Percentiles rank a stretch among this genome's conserved stretches.
Conservation (phyloP, 2,113 vertebrate species). For the Oceanodroma tethys region DNA sequence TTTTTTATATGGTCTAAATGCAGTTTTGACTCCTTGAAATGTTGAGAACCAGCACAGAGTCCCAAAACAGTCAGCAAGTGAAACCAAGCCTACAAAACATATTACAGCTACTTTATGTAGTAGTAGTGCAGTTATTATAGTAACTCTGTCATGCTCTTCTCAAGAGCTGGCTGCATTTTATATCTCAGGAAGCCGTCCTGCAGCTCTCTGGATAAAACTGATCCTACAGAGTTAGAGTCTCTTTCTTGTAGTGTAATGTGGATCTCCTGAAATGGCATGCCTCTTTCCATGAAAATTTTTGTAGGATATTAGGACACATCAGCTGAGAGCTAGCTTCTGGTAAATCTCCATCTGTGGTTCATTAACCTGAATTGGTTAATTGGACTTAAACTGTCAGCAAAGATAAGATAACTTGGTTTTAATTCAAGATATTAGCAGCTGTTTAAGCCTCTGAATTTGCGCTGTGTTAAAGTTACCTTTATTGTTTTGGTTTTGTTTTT, state of each 20-base stretch:
- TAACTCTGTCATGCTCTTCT: neutral
- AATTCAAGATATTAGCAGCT: neutral
- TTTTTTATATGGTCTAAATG: neutral
- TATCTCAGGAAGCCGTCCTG: neutral
- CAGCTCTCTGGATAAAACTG: neutral
- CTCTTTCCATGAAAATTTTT: neutral
- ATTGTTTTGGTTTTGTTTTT: neutral
- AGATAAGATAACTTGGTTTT: neutral
- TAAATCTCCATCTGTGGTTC: neutral
- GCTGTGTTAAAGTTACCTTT: neutral
- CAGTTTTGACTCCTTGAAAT: neutral
- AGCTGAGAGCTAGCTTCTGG: neutral
- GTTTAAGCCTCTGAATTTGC: neutral
- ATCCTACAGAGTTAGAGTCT: neutral
- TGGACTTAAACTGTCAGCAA: neutral
- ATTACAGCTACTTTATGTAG: neutral
- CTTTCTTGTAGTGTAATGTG: neutral
- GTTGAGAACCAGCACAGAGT: neutral
- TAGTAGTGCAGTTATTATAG: neutral
- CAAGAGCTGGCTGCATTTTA: neutral
- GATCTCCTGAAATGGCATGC: neutral
- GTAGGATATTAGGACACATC: neutral
- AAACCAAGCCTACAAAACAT: neutral
- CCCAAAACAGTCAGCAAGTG: neutral
- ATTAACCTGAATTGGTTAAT: slow-evolving; percentile 13